A percentile compares a stretch with the other conserved stretches of the same genome.
Evolutionary conservation across 1,140 invertebrate genomes (phyloP).

Genomic region (Drosophila littoralis): DNA sequence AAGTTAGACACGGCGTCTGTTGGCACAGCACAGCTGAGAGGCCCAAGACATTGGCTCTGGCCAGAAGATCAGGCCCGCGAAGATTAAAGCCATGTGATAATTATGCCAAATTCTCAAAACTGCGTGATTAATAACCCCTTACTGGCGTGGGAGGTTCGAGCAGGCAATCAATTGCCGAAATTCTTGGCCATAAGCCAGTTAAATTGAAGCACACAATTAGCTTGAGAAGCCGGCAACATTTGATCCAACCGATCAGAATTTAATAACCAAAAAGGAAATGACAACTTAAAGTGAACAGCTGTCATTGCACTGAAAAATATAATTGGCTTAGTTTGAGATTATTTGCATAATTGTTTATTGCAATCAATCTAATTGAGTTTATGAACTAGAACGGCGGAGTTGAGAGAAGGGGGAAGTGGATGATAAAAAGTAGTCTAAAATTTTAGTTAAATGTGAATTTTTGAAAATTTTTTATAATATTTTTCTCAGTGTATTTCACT

Average conservation of each 20-base stretch:
- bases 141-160: slow-evolving; percentile 11
- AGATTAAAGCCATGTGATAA: slow-evolving; percentile 45
- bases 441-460: not conserved
- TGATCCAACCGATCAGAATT: not conserved
- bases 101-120: slow-evolving; percentile 37
- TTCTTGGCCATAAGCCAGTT: not conserved
- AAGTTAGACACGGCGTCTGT: slow-evolving; percentile 51
- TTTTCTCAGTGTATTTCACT: not conserved
- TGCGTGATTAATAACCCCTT: slow-evolving; percentile 40
- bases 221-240: slow-evolving; percentile 10
- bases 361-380: not conserved
- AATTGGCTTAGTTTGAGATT: not conserved
- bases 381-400: not conserved
- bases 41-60: slow-evolving; percentile 2
- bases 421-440: no score
- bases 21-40: slow-evolving; percentile 49
- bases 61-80: slow-evolving; percentile 35
- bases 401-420: no score
- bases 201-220: not conserved
- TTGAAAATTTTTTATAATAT: not conserved
- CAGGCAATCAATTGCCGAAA: not conserved
- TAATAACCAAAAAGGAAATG: slow-evolving; percentile 19
- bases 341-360: slow-evolving; percentile 2
- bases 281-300: slow-evolving; percentile 16
- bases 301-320: slow-evolving; percentile 1